These are phyloP conservation scores for Pteromalus puparum DNA, from an alignment of 1,140 invertebrate genomes.

Conservation along the genomic window DNA sequence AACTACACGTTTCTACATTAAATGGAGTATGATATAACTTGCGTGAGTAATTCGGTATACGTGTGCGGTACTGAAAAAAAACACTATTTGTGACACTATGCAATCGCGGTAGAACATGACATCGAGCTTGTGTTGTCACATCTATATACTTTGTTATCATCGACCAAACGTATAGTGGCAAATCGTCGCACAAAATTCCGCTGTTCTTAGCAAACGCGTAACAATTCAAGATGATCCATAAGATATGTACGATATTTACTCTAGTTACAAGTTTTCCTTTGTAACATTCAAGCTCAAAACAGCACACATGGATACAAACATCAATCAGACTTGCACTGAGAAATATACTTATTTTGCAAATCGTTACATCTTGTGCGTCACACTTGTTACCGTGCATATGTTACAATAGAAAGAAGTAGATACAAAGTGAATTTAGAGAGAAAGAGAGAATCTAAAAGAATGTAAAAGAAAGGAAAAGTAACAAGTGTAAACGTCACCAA, in stretches of 20 bases:
- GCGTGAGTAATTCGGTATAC: conserved; percentile 26
- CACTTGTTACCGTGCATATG: not conserved
- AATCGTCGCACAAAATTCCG: not conserved
- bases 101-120: conserved; percentile 15
- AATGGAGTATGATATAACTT: conserved; percentile 42
- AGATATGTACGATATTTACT: not conserved
- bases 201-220: not conserved
- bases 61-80: conserved; percentile 26
- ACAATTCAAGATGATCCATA: not conserved
- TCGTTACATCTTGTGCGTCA: not conserved
- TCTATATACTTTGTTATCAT: conserved; percentile 2
- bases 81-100: conserved; percentile 17
- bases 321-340: not conserved
- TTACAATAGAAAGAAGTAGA: not conserved
- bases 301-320: not conserved
- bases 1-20: conserved; percentile 33
- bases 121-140: not conserved
- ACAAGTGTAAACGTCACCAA: not conserved
- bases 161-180: not conserved
- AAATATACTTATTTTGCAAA: not conserved
- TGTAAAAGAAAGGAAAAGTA: not conserved
- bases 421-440: not conserved
- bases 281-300: not conserved
- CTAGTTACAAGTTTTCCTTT: not conserved
- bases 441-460: not conserved